Conservation (phyloP, 1,140 invertebrate genomes). For the Contarinia nasturtii region DNA sequence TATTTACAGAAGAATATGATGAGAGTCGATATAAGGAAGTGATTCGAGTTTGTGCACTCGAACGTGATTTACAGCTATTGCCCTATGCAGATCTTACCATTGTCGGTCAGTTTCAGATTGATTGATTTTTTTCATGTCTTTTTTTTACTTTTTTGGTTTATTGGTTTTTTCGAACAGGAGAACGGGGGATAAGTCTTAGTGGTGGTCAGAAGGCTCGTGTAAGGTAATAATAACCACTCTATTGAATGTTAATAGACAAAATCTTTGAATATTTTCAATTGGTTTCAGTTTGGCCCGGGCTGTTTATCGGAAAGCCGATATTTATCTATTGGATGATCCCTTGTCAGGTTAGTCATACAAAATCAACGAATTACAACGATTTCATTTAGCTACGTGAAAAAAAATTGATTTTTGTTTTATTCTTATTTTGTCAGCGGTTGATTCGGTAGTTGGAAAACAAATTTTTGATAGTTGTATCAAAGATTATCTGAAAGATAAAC, state of each 20-base stretch:
- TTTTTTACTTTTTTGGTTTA: constrained; percentile 26
- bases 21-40: constrained; percentile 35
- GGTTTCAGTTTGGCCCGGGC: constrained; percentile 32
- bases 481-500: constrained; percentile 33
- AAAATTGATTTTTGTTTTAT: too few species aligned
- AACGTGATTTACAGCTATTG: constrained; percentile 34
- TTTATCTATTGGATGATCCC: constrained; percentile 49
- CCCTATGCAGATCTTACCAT: constrained; percentile 48
- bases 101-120: too few species aligned
- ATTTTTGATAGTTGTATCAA: constrained; percentile 21
- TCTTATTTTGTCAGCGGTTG: constrained; percentile 43
- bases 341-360: too few species aligned
- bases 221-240: too few species aligned
- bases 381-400: too few species aligned
- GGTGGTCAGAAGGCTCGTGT: constrained; percentile 53
- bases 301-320: constrained; percentile 30
- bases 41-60: constrained; percentile 34
- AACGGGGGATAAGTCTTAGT: constrained; percentile 49
- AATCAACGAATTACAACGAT: too few species aligned
- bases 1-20: constrained; percentile 37
- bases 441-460: constrained; percentile 28
- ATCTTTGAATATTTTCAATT: too few species aligned
- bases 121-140: constrained; percentile 10
- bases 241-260: too few species aligned
- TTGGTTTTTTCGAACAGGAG: constrained; percentile 47